These are phyloP conservation scores for Syngnathus floridae DNA, from an alignment of 2,113 vertebrate genomes.

Conservation along the genomic window DNA sequence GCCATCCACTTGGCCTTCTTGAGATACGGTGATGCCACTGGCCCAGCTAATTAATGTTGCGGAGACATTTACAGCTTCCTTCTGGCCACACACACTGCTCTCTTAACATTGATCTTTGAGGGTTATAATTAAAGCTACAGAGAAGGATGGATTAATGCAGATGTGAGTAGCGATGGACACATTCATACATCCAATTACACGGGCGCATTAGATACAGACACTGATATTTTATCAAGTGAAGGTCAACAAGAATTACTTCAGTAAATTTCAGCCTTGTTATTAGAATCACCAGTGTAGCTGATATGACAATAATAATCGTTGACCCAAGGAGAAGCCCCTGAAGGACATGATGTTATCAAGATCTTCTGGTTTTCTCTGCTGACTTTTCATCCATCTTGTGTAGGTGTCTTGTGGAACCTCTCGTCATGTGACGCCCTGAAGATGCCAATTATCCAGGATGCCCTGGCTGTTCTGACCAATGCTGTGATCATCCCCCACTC, in stretches of 20 bases:
- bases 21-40: conserved; percentile 20
- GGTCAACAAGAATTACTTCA: conserved; percentile 34
- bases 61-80: conserved; percentile 27
- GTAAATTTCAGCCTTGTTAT: not conserved
- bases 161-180: conserved; percentile 33
- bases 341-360: not conserved
- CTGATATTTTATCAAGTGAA: conserved; percentile 21
- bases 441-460: conserved; percentile 99
- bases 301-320: not conserved
- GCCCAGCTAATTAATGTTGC: conserved; percentile 25
- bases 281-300: not conserved
- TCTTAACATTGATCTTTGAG: conserved; percentile 1
- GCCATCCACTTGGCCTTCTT: not conserved
- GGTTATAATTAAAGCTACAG: conserved; percentile 41
- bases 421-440: conserved; percentile 97
- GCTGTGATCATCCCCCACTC: conserved; percentile 98
- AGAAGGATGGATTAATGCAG: conserved; percentile 28
- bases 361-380: no score
- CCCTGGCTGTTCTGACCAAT: conserved; percentile 92
- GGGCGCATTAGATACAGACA: conserved; percentile 25
- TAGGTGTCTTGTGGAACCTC: conserved; percentile 96
- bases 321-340: not conserved
- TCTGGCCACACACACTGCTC: conserved; percentile 17
- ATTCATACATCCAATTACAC: conserved; percentile 40
- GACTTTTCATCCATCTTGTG: conserved; percentile 1